Base-by-base conservation (phyloP, 1,140 invertebrate species). In the Oryzaephilus surinamensis region DNA sequence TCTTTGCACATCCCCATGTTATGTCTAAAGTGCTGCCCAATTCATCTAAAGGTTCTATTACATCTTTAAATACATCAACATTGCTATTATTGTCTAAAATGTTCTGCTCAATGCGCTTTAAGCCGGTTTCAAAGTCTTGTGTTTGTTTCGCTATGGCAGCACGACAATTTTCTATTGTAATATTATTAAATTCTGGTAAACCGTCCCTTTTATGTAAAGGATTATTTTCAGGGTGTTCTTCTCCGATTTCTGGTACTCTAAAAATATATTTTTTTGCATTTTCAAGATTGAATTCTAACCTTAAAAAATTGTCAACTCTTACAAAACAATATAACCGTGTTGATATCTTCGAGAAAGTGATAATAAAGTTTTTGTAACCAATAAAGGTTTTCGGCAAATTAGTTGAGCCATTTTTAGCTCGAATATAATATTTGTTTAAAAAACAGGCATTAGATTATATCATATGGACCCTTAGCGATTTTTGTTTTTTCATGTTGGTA, bases 231-330 rank as follows among this genome's bases (percentile, higher is more conserved):
- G 73, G 69, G 50, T 74, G 67, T 54, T 92, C 86, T 57, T 84
- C 77, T 4, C 88, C 87, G 30, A 93, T 83, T 74, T 94, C 89
- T 27, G 91, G 91, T 38, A 94, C 74, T 46, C 90, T 94, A 58
- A 67, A 70, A 51, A 33, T 6, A 27, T 11, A 36, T 27, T 32
- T 20, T n/a, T n/a, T n/a, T n/a, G n/a, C n/a, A n/a, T n/a, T n/a
- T n/a, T n/a, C n/a, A n/a, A n/a, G n/a, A n/a, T n/a, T n/a, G n/a
- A n/a, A n/a, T 45, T 13, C 34, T 30, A 14, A 20, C n/a, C 13
- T 16, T 29, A 2, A 32, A 32, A 18, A 4, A 20, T 17, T n/a
- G 15, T 30, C 12, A n/a, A 35, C 6, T 19, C 46, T 36, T 45
- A 51, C 46, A 51, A 38, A 8, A 49, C 24, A 5, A 49, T 43